phyloP scores from a whole-genome alignment of 2,797 vertebrate genomes.

The Geotrypetes seraphini region DNA sequence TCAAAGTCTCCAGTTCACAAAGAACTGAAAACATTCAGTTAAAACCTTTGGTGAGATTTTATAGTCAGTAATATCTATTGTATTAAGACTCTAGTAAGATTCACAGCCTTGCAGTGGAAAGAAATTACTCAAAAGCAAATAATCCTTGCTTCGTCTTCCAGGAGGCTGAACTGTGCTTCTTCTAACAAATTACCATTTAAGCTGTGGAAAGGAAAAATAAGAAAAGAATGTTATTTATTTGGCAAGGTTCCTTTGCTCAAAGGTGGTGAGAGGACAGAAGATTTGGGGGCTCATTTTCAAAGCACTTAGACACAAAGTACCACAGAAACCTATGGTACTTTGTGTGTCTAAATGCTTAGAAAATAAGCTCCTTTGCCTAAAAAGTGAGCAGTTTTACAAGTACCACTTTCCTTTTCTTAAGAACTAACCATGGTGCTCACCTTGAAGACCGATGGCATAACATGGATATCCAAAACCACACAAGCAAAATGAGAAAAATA shows the following conservation, averaged over 20 bases:
- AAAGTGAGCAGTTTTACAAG: too few species aligned
- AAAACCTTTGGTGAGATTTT: not conserved
- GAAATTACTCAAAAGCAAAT: constrained; percentile 37
- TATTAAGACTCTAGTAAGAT: not conserved
- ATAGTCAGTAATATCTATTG: not conserved
- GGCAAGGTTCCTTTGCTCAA: not conserved
- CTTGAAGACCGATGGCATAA: too few species aligned
- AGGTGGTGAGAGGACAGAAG: not conserved
- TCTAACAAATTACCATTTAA: constrained; percentile 48
- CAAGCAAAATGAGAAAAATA: too few species aligned
- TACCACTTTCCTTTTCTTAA: too few species aligned
- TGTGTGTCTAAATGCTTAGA: too few species aligned
- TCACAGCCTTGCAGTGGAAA: not conserved
- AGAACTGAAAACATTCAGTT: not conserved
- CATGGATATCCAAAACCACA: too few species aligned
- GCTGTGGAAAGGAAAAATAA: constrained; percentile 19
- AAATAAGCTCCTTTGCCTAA: too few species aligned
- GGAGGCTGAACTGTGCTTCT: constrained; percentile 46
- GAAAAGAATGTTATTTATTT: not conserved
- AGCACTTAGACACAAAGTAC: too few species aligned
- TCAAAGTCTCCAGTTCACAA: too few species aligned
- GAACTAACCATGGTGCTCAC: too few species aligned
- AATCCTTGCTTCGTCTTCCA: constrained; percentile 44
- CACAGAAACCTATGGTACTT: too few species aligned
- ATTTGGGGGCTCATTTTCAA: too few species aligned